Percentiles rank a stretch among this genome's conserved stretches.
Conservation (phyloP, 2,113 vertebrate genomes). For the human region GRCh38 chr9:99762501-99763000, state of each 20-base stretch:
- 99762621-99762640: neutral
- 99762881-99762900: neutral
- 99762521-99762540: neutral
- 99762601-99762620: neutral
- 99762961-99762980: neutral
- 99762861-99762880: neutral
- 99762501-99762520: neutral
- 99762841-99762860: neutral
- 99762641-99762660: conserved; percentile 64
- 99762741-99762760: neutral
- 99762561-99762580: neutral
- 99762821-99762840: neutral
- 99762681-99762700: conserved; percentile 42
- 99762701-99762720: neutral
- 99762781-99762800: neutral
- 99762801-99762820: neutral
- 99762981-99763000: neutral
- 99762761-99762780: neutral
- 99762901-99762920: neutral
- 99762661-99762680: conserved; percentile 32
- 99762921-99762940: neutral
- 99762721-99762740: neutral
- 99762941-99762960: neutral
- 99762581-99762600: neutral
- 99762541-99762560: neutral